Percentiles rank a stretch among this genome's conserved stretches.
These are phyloP conservation scores for Porites evermanni DNA, from an alignment of 92 coral and sea anemone species.

Conservation along the genomic window DNA sequence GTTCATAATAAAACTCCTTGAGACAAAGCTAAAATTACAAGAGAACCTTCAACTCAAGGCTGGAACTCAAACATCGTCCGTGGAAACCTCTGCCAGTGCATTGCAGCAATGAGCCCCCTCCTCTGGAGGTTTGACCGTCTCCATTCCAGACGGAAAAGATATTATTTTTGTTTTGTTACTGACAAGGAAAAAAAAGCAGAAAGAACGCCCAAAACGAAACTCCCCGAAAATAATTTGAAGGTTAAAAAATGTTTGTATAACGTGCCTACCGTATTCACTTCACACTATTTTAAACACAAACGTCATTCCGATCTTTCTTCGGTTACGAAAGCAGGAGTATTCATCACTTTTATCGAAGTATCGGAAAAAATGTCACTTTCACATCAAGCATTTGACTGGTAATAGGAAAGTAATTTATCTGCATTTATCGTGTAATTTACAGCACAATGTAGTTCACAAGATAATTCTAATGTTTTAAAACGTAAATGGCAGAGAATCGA, in stretches of 20 bases:
- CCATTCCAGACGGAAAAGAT: conserved; percentile 28
- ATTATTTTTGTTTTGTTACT: conserved; percentile 37
- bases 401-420: conserved; percentile 40
- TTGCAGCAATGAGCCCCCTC: conserved; percentile 42
- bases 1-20: conserved; percentile 37
- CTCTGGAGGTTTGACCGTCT: conserved; percentile 59
- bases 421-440: conserved; percentile 28
- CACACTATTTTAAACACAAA: neutral
- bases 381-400: conserved; percentile 35
- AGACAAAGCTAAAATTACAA: conserved; percentile 45
- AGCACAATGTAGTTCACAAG: conserved; percentile 12
- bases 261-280: neutral
- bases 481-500: conserved; percentile 27
- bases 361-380: neutral
- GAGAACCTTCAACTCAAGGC: conserved; percentile 20
- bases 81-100: too few species aligned
- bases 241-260: neutral
- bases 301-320: too few species aligned
- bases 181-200: too few species aligned
- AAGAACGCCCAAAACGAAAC: too few species aligned
- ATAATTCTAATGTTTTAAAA: conserved; percentile 17
- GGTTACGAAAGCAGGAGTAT: too few species aligned
- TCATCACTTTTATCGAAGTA: too few species aligned
- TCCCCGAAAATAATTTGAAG: neutral
- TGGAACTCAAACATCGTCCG: neutral